Conservation (phyloP, 2,888 invertebrate species). For the Catocala fraxini region DNA sequence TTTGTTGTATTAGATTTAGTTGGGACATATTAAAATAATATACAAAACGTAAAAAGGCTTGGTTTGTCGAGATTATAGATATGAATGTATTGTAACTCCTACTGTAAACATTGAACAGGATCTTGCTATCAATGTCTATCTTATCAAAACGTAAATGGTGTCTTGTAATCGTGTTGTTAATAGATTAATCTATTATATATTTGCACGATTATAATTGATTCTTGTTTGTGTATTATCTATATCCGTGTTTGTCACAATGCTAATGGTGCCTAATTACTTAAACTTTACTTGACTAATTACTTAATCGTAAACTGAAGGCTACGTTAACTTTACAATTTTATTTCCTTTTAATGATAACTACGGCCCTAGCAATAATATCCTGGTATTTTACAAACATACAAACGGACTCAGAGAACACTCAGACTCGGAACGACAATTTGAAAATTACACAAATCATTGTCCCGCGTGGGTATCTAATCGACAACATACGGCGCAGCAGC, state of each 20-base stretch:
- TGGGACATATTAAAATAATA: slow-evolving; percentile 6
- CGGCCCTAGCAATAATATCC: no score
- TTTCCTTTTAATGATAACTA: no score
- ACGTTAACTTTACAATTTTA: no score
- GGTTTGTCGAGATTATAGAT: slow-evolving; percentile 13
- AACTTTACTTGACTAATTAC: no score
- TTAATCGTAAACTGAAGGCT: no score
- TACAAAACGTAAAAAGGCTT: slow-evolving; percentile 17
- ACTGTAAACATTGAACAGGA: slow-evolving; percentile 52
- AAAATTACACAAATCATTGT: background rate
- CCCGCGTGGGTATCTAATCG: background rate
- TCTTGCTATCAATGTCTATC: slow-evolving; percentile 35
- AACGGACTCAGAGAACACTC: no score
- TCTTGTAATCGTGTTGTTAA: slow-evolving; percentile 20
- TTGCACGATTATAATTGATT: slow-evolving; percentile 27
- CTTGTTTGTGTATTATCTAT: slow-evolving; percentile 17
- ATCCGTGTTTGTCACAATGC: slow-evolving; percentile 11
- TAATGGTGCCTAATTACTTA: background rate
- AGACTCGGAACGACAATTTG: no score
- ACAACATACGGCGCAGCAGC: no score
- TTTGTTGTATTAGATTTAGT: background rate
- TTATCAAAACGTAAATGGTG: slow-evolving; percentile 33
- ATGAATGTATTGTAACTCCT: slow-evolving; percentile 13
- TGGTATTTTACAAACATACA: no score
- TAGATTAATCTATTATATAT: slow-evolving; percentile 28